Base-by-base conservation (phyloP, 2,888 invertebrate genomes). In the Oscheius sp. region DNA sequence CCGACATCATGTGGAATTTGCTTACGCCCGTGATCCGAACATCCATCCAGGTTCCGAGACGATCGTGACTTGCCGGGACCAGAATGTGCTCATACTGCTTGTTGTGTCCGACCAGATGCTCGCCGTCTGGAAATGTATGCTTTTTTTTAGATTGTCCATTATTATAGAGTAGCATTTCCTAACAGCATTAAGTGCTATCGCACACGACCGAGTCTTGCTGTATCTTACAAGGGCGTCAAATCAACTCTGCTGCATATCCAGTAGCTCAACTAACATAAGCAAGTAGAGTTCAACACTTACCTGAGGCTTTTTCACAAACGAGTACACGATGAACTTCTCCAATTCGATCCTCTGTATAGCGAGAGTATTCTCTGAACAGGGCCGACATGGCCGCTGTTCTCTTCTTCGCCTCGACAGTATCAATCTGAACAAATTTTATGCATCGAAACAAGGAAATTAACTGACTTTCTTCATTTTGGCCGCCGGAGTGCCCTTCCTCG, bases 401-500 rank as follows among this genome's bases (percentile, higher is more conserved):
- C 78, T 92, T 93, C 89, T 97, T 97, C 0, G 96, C 96, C 92
- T 92, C 82, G 9, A 77, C 51, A 7, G 79, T 73, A 58, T 79
- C 79, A 59, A 80, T 79, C 74, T 77, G 35, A 7, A 75, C 65
- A n/a, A 47, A 63, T 37, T 97, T 93, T 90, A 11, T n/a, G 11
- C 21, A 21, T 21, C 21, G 21, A 21, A 62, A 62, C n/a, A 32
- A 21, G 5, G 33, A 55, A 10, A 55, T 10, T 3, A n/a, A 29
- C 70, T 2, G 11, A 78, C 78, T 60, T 93, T 92, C 2, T 92
- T 91, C 94, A 99, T 93, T 79, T 93, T 93, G 0, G 97, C 96
- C 7, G 98, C 98, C 0, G 96, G 96, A 0, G 98, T 99, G 2
- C 97, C 97, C 0, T 96, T 96, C 21, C 98, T 91, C 0, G 98